Evolutionary conservation across 2,113 vertebrate species (phyloP), one percentile per base, ranked within the genome.

Genomic region (Pterocles burchelli): DNA sequence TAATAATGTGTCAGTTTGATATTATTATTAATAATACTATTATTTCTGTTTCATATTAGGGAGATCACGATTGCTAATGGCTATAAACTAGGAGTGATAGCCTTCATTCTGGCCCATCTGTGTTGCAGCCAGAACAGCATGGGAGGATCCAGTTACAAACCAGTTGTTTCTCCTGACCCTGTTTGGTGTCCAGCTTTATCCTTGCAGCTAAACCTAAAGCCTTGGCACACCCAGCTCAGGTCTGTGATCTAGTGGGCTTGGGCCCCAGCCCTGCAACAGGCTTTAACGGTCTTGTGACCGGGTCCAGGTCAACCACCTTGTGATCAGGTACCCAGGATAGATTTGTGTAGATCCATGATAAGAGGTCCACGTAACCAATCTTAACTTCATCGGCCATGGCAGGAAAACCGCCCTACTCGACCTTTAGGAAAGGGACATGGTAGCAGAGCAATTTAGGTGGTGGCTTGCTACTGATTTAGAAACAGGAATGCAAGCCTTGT

Each of bases 21-120:
- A 96, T 98, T 97, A 95, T 95, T 97, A 96, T 96, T 96, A 97
- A 96, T 94, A 96, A 94, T 93, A 93, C 79, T 96, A 91, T 97
- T 97, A 97, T 97, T 97, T 97, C 95, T 96, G 89, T 88, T 97
- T 90, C 94, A 55, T 93, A 96, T 97, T 94, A 97, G 85, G 87
- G 73, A 95, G 77, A 84, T 96, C 87, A 96, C 3, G 70, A 36
- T 86, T 88, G 68, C 94, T 97, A 95, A 92, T 95, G 93, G 87
- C 89, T 93, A 63, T 79, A 97, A 96, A 96, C 91, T 80, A 97
- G 95, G 89, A 95, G 85, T 83, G 96, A 95, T 97, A 96, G 80
- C 92, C 90, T 97, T 97, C 96, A 96, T 93, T 89, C 62, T 85
- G 83, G 80, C 65, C 96, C 96, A 96, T 94, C 93, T 96, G 95